These are phyloP conservation scores for Hofmannophila pseudospretella DNA, from an alignment of 2,888 invertebrate species.

Conservation along the genomic window DNA sequence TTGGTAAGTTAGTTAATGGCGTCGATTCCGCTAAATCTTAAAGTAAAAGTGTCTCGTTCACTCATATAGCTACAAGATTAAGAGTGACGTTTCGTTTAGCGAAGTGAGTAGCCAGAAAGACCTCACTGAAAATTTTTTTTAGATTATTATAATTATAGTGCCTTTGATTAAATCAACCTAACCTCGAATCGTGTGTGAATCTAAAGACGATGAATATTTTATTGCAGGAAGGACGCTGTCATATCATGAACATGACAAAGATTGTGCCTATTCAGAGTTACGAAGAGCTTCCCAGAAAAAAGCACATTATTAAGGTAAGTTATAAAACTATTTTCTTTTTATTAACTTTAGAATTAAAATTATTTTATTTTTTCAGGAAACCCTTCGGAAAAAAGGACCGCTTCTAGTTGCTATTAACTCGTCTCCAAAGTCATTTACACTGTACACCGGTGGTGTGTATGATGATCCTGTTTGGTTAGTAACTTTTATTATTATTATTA, in stretches of 20 bases:
- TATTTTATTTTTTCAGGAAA: constrained; percentile 12
- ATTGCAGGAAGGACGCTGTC: constrained; percentile 17
- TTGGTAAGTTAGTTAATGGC: constrained; percentile 9
- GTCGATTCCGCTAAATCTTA: background rate
- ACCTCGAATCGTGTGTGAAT: no score
- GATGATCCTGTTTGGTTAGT: constrained; percentile 12
- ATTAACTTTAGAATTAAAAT: no score
- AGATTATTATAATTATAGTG: no score
- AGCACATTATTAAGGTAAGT: constrained; percentile 12
- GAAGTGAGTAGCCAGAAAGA: no score
- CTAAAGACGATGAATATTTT: no score
- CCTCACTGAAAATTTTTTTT: no score
- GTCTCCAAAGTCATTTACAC: constrained; percentile 6
- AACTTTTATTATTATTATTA: background rate
- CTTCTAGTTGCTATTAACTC: constrained; percentile 7
- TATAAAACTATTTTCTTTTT: background rate
- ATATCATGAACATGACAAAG: constrained; percentile 8
- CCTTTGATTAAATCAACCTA: no score
- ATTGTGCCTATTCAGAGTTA: constrained; percentile 5
- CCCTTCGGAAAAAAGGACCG: constrained; percentile 9
- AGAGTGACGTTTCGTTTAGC: no score
- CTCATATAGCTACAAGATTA: no score
- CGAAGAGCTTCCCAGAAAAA: constrained; percentile 3
- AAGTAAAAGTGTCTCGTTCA: no score
- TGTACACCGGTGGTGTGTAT: constrained; percentile 13